Base-by-base conservation (phyloP, 2,888 invertebrate species). In the Anorthoa munda region DNA sequence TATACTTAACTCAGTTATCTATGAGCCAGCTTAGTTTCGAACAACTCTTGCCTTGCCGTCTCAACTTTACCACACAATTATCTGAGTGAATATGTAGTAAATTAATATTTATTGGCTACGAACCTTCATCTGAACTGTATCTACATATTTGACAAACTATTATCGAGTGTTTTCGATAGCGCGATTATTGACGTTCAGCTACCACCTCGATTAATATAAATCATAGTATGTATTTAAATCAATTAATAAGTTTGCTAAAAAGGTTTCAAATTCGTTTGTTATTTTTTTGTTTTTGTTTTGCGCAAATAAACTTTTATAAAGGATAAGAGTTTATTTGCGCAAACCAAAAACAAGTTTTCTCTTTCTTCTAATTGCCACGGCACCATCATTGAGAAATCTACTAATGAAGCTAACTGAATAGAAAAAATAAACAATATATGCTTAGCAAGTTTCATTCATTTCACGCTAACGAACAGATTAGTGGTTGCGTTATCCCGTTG, bases 21-120 rank as follows among this genome's bases (percentile, higher is more conserved):
- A 21, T 55, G 39, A 72, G 21, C 26, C 48, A 55, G 39, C 31
- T 23, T 63, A 66, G 18, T 66, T 59, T 51, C 4, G 45, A 21
- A 55, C 23, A 45, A 58, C 39, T 70, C 23, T 58, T 15, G 50
- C 7, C n/a, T 55, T n/a, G 18, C 51, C 23, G 15, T 39, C 55
- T 55, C 18, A 17, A 21, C 9, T 21, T 9, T 39, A 9, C 9
- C 39, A 39, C 39, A 55, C 23, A 46, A 23, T n/a, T 26, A 12
- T 23, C 21, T 18, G 21, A 64, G 48, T 18, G 12, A 46, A 61
- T 58, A 15, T 58, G 13, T 23, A 18, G n/a, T n/a, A 48, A 48
- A 67, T 48, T 48, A 48, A 60, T 21, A 26, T 63, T 17, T 31
- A 50, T 23, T 23, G n/a, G 12, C 23, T 15, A 51, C 21, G 18